A percentile compares a stretch with the other conserved stretches of the same genome.
phyloP scores from a whole-genome alignment of 2,888 invertebrate genomes.

The Torymus auratus region DNA sequence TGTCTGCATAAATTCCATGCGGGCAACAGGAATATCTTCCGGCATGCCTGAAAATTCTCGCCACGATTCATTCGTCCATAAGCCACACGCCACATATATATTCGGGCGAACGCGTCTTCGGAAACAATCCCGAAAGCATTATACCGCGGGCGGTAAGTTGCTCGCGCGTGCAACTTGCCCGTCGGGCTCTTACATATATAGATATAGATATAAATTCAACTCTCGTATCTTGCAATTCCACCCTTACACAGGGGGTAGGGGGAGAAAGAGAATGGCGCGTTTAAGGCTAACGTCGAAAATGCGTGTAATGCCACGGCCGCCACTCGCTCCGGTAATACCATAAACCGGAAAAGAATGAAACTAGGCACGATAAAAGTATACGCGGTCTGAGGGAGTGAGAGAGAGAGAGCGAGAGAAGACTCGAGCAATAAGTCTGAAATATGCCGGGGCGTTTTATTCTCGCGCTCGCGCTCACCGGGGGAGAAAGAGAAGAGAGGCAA shows the following conservation, averaged over 20 bases:
- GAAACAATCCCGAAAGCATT: slow-evolving; percentile 43
- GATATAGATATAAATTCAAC: slow-evolving; percentile 35
- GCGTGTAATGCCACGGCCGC: slow-evolving; percentile 61
- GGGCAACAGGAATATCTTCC: too few relatives aligned
- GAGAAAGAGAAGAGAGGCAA: too few relatives aligned
- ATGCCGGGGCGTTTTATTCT: slow-evolving; percentile 68
- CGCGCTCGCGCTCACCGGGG: neutral
- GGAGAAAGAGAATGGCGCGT: slow-evolving; percentile 31
- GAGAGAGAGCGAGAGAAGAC: neutral
- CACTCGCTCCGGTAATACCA: slow-evolving; percentile 61
- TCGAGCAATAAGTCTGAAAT: slow-evolving; percentile 71
- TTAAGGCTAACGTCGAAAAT: slow-evolving; percentile 58
- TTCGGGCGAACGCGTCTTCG: slow-evolving; percentile 13
- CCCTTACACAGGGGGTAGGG: too few relatives aligned
- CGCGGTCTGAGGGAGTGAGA: slow-evolving; percentile 26
- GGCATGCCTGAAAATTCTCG: neutral
- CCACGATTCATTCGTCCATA: slow-evolving; percentile 26
- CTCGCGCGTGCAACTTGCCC: neutral
- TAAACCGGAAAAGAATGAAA: slow-evolving; percentile 69
- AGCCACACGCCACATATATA: neutral
- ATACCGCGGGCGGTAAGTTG: slow-evolving; percentile 12
- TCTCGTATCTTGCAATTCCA: slow-evolving; percentile 13
- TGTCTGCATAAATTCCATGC: too few relatives aligned
- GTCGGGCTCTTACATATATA: neutral
- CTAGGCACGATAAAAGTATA: slow-evolving; percentile 67